Evolutionary conservation across 2,888 invertebrate genomes (phyloP).

Genomic region (Cerastoderma edule): DNA sequence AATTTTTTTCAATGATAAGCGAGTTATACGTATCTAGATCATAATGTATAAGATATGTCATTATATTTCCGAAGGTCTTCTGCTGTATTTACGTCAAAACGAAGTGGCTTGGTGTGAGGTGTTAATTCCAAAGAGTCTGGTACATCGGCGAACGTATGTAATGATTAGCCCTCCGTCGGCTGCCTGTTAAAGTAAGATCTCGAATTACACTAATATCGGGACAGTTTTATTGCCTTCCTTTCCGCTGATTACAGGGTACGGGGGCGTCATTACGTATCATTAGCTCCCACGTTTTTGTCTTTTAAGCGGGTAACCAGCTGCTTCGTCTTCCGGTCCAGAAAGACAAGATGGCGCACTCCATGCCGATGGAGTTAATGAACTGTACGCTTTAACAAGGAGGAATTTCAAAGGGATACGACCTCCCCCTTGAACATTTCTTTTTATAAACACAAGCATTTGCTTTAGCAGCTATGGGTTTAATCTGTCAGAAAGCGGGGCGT

Average conservation of each 20-base stretch:
- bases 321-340: slow-evolving; percentile 15
- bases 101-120: too few species aligned
- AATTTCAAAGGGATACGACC: slow-evolving; percentile 1
- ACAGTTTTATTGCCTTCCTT: slow-evolving; percentile 22
- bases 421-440: too few species aligned
- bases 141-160: too few species aligned
- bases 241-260: slow-evolving; percentile 19
- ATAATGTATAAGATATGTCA: too few species aligned
- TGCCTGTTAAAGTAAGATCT: slow-evolving; percentile 16
- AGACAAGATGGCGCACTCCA: slow-evolving; percentile 20
- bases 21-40: too few species aligned
- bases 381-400: slow-evolving; percentile 1
- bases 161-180: background rate
- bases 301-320: slow-evolving; percentile 24
- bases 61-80: too few species aligned
- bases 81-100: too few species aligned
- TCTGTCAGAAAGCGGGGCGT: too few species aligned
- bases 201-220: slow-evolving; percentile 22
- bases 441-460: too few species aligned
- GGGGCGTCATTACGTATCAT: slow-evolving; percentile 21
- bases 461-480: too few species aligned
- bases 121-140: too few species aligned
- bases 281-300: slow-evolving; percentile 13
- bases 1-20: too few species aligned
- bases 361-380: slow-evolving; percentile 12